phyloP scores from a whole-genome alignment of 2,797 vertebrate genomes.

The Acipenser transmontanus region DNA sequence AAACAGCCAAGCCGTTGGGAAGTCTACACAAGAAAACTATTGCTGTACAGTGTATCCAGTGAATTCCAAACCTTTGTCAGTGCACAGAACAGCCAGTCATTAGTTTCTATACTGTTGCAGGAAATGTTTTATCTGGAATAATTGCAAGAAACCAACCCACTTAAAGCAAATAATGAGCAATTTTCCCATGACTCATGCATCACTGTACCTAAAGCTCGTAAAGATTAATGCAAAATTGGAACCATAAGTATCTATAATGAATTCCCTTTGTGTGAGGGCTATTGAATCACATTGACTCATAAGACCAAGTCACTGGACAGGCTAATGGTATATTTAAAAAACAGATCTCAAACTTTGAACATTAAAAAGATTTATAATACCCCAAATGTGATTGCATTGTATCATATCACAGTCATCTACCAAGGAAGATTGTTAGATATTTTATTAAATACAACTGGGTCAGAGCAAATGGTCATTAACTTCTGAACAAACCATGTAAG shows the following conservation, averaged over 20 bases:
- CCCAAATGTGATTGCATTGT: background rate
- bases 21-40: too few species aligned
- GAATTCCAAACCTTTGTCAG: background rate
- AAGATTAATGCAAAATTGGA: conserved; percentile 12
- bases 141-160: conserved; percentile 17
- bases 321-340: conserved; percentile 27
- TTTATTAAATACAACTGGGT: background rate
- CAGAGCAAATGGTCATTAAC: background rate
- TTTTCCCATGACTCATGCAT: conserved; percentile 24
- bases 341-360: background rate
- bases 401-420: background rate
- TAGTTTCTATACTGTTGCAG: conserved; percentile 13
- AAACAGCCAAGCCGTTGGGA: too few species aligned
- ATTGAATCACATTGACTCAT: conserved; percentile 29
- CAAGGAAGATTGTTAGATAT: too few species aligned
- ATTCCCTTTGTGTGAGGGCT: conserved; percentile 27
- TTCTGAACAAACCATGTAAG: background rate
- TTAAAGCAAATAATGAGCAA: conserved; percentile 26
- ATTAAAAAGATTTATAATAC: background rate
- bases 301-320: conserved; percentile 35
- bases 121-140: conserved; percentile 24
- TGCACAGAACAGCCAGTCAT: background rate
- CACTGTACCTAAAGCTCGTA: conserved; percentile 4
- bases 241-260: conserved; percentile 20
- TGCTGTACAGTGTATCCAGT: background rate